Evolutionary conservation across 2,113 vertebrate species (phyloP), one percentile per base, ranked within the genome.

Genomic region (Penelope pileata): DNA sequence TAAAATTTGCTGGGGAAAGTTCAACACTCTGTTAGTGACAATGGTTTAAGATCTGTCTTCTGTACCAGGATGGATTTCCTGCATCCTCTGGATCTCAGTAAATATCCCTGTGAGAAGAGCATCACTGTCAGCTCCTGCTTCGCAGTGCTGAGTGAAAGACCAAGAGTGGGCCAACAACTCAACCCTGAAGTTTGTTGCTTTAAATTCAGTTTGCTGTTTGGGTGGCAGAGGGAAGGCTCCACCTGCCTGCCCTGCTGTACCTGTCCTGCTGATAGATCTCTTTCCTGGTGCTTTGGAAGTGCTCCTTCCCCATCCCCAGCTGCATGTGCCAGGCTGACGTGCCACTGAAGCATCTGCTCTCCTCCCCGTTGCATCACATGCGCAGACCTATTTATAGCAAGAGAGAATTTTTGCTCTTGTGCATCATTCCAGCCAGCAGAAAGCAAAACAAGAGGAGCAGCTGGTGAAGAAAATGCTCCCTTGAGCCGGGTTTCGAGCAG

Each of bases 371-470:
- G 51, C 7, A 86, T 95, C 94, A 94, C 86, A 92, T 66, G 91
- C 81, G 3, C 8, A 3, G n/a, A 6, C 81, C 94, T 95, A 81
- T 96, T 95, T 90, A 91, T 88, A 93, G 51, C 70, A 81, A 63
- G 62, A 91, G 32, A 0, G 0, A 66, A 69, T 77, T 88, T 91
- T 86, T 91, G 48, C 90, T 92, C 90, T 83, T 48, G 11, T 60
- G 84, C 92, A 93, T 95, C 82, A 72, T 62, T 63, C 74, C 75
- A 88, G 91, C 84, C 90, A 90, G 91, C 83, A 85, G 82, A 92
- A 94, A 88, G 95, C 47, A 75, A 91, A 87, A 58, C 81, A 91
- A 77, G 14, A 94, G 40, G 87, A 85, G 93, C 75, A 90, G 36
- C 58, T 2, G 9, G 38, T 27, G 63, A 84, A 50, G 69, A 50